Conservation (phyloP, 2,797 vertebrate species). For the Xerus rutilus region DNA sequence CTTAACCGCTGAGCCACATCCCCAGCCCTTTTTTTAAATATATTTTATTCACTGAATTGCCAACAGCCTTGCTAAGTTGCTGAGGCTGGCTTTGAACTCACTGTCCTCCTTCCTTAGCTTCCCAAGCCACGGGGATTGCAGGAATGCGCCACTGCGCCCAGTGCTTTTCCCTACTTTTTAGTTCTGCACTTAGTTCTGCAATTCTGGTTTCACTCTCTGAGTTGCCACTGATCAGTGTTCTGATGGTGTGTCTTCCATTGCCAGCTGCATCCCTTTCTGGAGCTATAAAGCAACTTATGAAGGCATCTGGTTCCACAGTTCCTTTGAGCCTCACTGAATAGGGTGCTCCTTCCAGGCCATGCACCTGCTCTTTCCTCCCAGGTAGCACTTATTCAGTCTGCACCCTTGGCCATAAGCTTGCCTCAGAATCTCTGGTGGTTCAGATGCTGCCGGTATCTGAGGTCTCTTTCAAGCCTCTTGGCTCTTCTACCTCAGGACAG, state of each 20-base stretch:
- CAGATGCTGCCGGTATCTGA: not conserved
- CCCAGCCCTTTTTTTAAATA: too few species aligned
- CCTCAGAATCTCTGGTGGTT: not conserved
- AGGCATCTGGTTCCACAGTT: not conserved
- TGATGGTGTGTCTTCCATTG: not conserved
- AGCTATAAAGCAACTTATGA: fast-evolving
- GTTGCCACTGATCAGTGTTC: too few species aligned
- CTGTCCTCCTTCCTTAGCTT: not conserved
- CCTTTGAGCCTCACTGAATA: not conserved
- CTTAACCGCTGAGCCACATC: too few species aligned
- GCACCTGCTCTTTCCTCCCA: not conserved
- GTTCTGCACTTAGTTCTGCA: too few species aligned
- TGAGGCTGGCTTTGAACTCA: too few species aligned
- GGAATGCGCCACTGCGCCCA: too few species aligned
- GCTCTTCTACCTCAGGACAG: not conserved
- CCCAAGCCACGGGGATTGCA: not conserved
- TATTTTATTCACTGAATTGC: too few species aligned
- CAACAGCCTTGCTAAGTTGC: too few species aligned
- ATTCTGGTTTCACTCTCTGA: too few species aligned
- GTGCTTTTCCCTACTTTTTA: not conserved
- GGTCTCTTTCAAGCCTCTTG: not conserved
- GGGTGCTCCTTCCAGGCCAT: not conserved
- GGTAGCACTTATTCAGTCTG: not conserved
- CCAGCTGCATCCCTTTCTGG: not conserved
- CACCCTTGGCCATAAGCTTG: not conserved